Base-by-base conservation (phyloP, 1,140 invertebrate species). In the Saccostrea echinata region DNA sequence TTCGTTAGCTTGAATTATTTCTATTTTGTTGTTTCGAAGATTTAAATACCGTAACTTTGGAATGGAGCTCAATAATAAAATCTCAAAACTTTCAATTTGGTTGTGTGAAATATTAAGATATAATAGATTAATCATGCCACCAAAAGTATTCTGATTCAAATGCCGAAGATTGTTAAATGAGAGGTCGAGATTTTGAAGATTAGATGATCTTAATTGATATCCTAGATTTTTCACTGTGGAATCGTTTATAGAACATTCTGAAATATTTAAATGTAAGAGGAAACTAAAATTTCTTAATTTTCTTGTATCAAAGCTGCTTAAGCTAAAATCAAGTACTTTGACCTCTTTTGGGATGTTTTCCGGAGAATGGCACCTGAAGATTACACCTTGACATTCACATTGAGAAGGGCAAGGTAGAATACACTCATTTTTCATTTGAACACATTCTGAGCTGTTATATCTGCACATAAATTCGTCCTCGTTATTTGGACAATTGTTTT, bases 61-160 rank as follows among this genome's bases (percentile, higher is more conserved):
- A 27, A 71, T n/a, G 12, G 8, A 13, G 3, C 3, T 2, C 24
- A 27, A 71, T 11, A 71, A 71, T 11, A 30, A 24, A 24, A 71
- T n/a, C 8, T 71, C 24, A 8, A 71, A 8, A 12, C 13, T 9
- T 33, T 27, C 27, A 3, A 71, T 27, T n/a, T 27, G 24, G 27
- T 71, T 71, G 24, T 71, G n/a, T 71, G 64, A 71, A 71, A 71
- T 27, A 71, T 71, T 71, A 30, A 71, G 64, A 24, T 71, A 71
- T 27, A 71, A 24, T 71, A 71, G 4, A 8, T 71, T 27, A 9
- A 13, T 8, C 6, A 27, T 30, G 30, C 64, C 24, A n/a, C 9
- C 64, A 30, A 71, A 71, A 4, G 24, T 27, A 30, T 9, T 12
- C n/a, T 13, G 3, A 2, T 71, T 8, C 24, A 71, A 30, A 71